Conservation (phyloP, 2,888 invertebrate species). For the Agonopterix heracliana region DNA sequence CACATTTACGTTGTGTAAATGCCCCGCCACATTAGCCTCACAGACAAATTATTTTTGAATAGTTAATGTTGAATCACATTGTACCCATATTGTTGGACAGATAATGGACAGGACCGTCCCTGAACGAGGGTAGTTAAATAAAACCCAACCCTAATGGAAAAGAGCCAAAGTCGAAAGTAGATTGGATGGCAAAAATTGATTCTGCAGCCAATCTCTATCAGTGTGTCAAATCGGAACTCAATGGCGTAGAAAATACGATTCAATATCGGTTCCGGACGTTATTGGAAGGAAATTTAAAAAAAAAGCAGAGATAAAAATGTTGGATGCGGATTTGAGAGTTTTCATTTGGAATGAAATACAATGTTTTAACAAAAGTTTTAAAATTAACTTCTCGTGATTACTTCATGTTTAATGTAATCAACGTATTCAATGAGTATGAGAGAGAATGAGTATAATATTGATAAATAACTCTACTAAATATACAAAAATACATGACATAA, state of each 20-base stretch:
- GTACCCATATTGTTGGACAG: conserved; percentile 21
- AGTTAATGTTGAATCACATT: conserved; percentile 25
- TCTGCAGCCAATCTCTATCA: conserved; percentile 10
- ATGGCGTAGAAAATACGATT: conserved; percentile 19
- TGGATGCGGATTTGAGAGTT: conserved; percentile 11
- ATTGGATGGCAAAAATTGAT: conserved; percentile 9
- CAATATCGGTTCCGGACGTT: conserved; percentile 14
- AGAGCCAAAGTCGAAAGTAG: conserved; percentile 5
- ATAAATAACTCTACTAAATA: not conserved
- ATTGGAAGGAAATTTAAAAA: conserved; percentile 15
- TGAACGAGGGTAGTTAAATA: not conserved
- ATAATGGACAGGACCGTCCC: conserved; percentile 15
- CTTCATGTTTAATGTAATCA: too few species aligned
- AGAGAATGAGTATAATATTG: too few species aligned
- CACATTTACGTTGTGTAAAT: conserved; percentile 6
- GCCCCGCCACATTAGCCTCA: conserved; percentile 20
- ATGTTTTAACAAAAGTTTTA: not conserved
- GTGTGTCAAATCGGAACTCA: conserved; percentile 13
- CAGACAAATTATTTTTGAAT: conserved; percentile 36
- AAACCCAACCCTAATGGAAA: conserved; percentile 12
- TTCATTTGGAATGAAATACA: conserved; percentile 11
- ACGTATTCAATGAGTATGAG: too few species aligned
- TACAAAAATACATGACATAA: not conserved
- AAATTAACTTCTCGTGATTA: too few species aligned
- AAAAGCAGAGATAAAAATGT: conserved; percentile 11